Base-by-base conservation (phyloP, 2,113 vertebrate species). In the Hippocampus zosterae region DNA sequence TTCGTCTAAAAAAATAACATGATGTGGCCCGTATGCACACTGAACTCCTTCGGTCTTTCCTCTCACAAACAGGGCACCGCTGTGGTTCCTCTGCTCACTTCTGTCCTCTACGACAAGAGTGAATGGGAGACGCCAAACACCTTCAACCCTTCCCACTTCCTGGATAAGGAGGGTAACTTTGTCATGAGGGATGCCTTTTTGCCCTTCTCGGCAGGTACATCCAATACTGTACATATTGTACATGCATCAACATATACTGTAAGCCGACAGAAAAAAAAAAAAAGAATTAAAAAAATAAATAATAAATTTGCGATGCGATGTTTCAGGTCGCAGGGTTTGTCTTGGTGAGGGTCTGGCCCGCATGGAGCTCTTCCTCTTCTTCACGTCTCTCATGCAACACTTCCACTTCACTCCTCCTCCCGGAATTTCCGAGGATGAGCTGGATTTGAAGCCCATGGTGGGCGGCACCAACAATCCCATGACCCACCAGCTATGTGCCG, bases 301-400 rank as follows among this genome's bases (percentile, higher is more conserved):
- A n/a, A n/a, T n/a, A n/a, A n/a, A n/a, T n/a, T n/a, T n/a, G n/a
- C n/a, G n/a, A n/a, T n/a, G n/a, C n/a, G n/a, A n/a, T n/a, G n/a
- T n/a, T n/a, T n/a, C n/a, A 94, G 93, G 93, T 9, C 69, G 75
- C 7, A 89, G 94, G 33, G 72, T 68, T 1, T 94, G 93, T 8
- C 75, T 85, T 0, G 92, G 93, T 5, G 91, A 94, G 72, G 75
- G 88, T 67, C 87, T 94, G 70, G 93, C 92, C 55, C 92, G 83
- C 71, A 92, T 90, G 90, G 92, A 93, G 72, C 77, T 94, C 63
- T 94, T 93, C 65, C 88, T 94, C 5, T 92, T 93, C 78, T 92
- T 93, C 79, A 80, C 89, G 29, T 82, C 87, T 0, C 90, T 94
- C 8, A 82, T 94, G n/a, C 91, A 93, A 79, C 85, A 60, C 50